These are phyloP conservation scores for Triplophysa dalaica DNA, from an alignment of 2,113 vertebrate species.

Conservation along the genomic window DNA sequence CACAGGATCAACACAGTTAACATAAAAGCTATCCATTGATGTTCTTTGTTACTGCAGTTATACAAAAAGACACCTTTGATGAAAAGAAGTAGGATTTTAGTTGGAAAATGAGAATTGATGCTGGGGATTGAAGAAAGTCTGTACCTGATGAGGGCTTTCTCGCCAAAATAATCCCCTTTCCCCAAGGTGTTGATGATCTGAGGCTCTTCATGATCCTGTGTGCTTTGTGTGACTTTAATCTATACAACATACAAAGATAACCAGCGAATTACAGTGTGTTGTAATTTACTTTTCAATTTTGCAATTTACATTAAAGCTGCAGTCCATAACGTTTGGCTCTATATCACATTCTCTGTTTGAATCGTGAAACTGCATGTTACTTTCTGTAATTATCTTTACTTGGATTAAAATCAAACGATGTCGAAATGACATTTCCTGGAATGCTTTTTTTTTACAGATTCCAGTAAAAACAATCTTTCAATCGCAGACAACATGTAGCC, in stretches of 20 bases:
- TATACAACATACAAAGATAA: constrained; percentile 46
- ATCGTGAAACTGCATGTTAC: too few relatives aligned
- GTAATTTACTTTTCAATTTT: not conserved
- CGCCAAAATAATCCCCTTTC: constrained; percentile 78
- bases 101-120: not conserved
- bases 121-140: not conserved
- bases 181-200: constrained; percentile 74
- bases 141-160: constrained; percentile 78
- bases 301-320: not conserved
- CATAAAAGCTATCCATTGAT: not conserved
- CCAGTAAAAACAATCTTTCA: not conserved
- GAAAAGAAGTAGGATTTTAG: constrained; percentile 1
- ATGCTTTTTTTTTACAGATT: not conserved
- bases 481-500: not conserved
- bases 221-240: constrained; percentile 77
- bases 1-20: not conserved
- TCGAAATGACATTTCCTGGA: too few relatives aligned
- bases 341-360: too few relatives aligned
- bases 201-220: constrained; percentile 64
- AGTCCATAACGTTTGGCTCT: too few relatives aligned
- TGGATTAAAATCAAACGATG: too few relatives aligned
- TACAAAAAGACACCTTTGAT: not conserved
- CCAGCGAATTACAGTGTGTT: too few relatives aligned
- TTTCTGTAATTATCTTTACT: too few relatives aligned
- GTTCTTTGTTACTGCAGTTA: not conserved